Base-by-base conservation (phyloP, 1,140 invertebrate genomes). In the Polypedilum vanderplanki region DNA sequence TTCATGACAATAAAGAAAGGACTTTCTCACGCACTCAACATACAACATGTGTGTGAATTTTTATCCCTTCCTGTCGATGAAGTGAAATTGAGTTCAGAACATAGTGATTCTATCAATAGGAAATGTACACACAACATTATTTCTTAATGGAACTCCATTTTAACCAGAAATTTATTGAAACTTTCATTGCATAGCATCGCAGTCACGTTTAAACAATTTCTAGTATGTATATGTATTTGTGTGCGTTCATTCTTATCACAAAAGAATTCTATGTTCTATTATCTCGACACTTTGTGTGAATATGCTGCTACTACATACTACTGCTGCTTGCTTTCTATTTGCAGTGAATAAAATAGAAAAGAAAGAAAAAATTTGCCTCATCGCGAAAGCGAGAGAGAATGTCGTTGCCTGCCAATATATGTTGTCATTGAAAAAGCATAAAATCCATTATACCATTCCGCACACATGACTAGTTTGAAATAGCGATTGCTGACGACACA, bases 131-230 rank as follows among this genome's bases (percentile, higher is more conserved):
- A 57, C 46, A 12, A 57, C 46, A 57, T 57, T 57, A 57, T 57
- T 57, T 57, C 46, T 57, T 57, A 57, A 57, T 57, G 46, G 46
- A 57, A 57, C 46, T 57, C 46, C 46, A 57, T 57, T 57, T 57
- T 4, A 57, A 57, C 46, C 46, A 57, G 46, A 57, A 57, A 57
- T 57, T 57, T 57, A 57, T 57, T 57, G 46, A 57, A 57, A 57
- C 46, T 57, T 57, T n/a, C 46, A 57, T 57, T 57, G 46, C 46
- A 57, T 33, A 33, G 3, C 46, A 57, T 57, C 46, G 24, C n/a
- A 57, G 46, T 57, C 46, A 57, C 46, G 46, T 57, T 57, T n/a
- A 12, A 12, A 57, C 46, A 15, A 57, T 57, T 57, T 57, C n/a
- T 12, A 57, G 24, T 5, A 46, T 46, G 41, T 46, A 15, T 1